Conservation (phyloP, 2,888 invertebrate species). For the Polydrusus tereticollis region DNA sequence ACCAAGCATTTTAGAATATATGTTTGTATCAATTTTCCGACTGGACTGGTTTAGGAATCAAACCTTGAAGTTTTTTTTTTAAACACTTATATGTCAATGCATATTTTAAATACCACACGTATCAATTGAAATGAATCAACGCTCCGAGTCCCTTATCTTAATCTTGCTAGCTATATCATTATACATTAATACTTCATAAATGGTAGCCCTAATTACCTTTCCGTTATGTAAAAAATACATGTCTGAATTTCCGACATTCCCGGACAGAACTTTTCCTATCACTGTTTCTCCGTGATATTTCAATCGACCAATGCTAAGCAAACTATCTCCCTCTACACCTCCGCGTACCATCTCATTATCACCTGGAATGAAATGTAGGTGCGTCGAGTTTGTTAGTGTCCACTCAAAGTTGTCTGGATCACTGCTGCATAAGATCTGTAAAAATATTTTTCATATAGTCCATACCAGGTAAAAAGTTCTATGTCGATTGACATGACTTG, state of each 20-base stretch:
- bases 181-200: conserved; percentile 24
- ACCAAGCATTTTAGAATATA: too few species aligned
- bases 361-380: neutral
- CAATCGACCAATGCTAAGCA: conserved; percentile 11
- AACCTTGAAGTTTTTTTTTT: too few species aligned
- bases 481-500: too few species aligned
- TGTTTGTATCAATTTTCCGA: too few species aligned
- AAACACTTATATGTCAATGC: too few species aligned
- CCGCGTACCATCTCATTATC: neutral
- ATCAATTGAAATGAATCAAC: too few species aligned
- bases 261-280: conserved; percentile 26
- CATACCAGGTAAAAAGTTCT: too few species aligned
- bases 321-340: neutral
- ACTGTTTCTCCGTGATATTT: conserved; percentile 3
- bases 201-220: neutral
- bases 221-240: conserved; percentile 20
- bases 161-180: too few species aligned
- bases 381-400: conserved; percentile 3
- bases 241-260: conserved; percentile 1
- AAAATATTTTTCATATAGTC: neutral
- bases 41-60: too few species aligned
- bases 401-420: conserved; percentile 17
- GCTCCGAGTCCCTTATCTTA: too few species aligned
- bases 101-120: too few species aligned
- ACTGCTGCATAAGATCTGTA: conserved; percentile 13